These are phyloP conservation scores for Drosophila niveifrons DNA, from an alignment of 2,888 invertebrate species.

Conservation along the genomic window DNA sequence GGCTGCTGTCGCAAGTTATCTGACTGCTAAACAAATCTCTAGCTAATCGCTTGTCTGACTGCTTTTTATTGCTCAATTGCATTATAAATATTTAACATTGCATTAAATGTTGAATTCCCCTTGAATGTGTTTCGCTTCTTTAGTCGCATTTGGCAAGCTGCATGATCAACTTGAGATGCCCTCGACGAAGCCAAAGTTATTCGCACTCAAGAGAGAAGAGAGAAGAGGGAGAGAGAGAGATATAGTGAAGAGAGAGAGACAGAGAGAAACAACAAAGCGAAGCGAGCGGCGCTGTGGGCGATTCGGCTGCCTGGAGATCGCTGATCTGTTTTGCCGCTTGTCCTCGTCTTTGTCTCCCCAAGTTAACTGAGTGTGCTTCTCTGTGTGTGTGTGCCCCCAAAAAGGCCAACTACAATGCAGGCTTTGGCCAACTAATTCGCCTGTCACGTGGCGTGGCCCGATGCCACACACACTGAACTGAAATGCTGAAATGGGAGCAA, in stretches of 20 bases:
- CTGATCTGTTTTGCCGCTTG: conserved; percentile 32
- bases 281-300: conserved; percentile 68
- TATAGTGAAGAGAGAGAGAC: background rate
- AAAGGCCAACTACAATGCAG: conserved; percentile 49
- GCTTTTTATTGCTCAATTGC: background rate
- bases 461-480: conserved; percentile 28
- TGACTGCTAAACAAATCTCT: background rate
- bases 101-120: conserved; percentile 12
- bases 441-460: conserved; percentile 71
- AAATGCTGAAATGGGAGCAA: conserved; percentile 65
- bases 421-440: conserved; percentile 69
- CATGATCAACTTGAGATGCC: conserved; percentile 46
- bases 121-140: conserved; percentile 19
- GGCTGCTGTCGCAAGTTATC: background rate
- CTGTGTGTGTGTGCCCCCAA: conserved; percentile 59
- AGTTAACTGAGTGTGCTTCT: conserved; percentile 5
- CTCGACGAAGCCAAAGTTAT: conserved; percentile 27
- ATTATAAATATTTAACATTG: conserved; percentile 11
- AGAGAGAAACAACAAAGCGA: conserved; percentile 50
- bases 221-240: background rate
- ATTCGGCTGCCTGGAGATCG: conserved; percentile 70
- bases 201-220: background rate
- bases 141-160: conserved; percentile 40
- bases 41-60: background rate
- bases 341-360: conserved; percentile 41